phyloP scores from a whole-genome alignment of 2,888 invertebrate genomes.

The Ochlodes sylvanus region DNA sequence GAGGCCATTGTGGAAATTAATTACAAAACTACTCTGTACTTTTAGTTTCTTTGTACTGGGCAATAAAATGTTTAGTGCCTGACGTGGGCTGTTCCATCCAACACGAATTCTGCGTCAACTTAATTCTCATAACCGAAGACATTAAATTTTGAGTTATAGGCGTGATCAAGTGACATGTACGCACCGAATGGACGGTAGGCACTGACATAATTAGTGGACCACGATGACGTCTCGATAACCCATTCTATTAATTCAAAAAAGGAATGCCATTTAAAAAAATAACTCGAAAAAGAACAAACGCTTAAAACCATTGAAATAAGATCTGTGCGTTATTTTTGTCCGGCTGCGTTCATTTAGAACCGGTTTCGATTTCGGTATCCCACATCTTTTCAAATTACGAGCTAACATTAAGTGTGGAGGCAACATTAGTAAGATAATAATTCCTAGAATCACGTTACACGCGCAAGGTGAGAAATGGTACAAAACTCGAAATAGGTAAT shows the following conservation, averaged over 20 bases:
- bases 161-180: constrained; percentile 56
- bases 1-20: constrained; percentile 68
- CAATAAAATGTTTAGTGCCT: constrained; percentile 44
- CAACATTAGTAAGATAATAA: constrained; percentile 72
- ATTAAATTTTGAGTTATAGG: constrained; percentile 48
- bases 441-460: constrained; percentile 72
- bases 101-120: constrained; percentile 43
- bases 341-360: constrained; percentile 46
- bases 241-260: constrained; percentile 60
- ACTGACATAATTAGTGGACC: constrained; percentile 61
- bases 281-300: constrained; percentile 54
- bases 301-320: constrained; percentile 48
- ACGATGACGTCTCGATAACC: constrained; percentile 57
- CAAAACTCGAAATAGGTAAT: constrained; percentile 69
- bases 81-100: constrained; percentile 45
- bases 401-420: constrained; percentile 59
- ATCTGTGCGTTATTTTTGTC: constrained; percentile 50
- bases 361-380: constrained; percentile 53
- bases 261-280: constrained; percentile 55
- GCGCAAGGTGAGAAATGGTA: constrained; percentile 60
- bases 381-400: constrained; percentile 67
- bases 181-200: constrained; percentile 48
- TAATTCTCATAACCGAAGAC: constrained; percentile 48
- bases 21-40: constrained; percentile 61
- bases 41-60: constrained; percentile 57